A percentile compares a stretch with the other conserved stretches of the same genome.
phyloP scores from a whole-genome alignment of 2,797 vertebrate species.

The Fistularia tabacaria region DNA sequence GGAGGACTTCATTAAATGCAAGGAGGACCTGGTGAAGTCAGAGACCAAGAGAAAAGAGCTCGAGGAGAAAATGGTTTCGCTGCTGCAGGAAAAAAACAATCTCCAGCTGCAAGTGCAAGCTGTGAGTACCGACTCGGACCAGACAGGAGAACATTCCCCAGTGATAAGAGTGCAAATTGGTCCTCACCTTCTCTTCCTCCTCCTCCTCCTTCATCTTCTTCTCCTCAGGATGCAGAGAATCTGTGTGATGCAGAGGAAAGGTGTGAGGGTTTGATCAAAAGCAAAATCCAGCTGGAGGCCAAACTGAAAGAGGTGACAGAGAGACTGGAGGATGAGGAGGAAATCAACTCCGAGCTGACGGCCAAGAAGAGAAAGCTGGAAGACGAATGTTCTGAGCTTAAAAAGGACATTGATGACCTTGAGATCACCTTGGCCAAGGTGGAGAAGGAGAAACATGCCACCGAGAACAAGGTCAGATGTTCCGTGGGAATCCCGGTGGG shows the following conservation, averaged over 20 bases:
- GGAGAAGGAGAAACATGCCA: conserved; percentile 68
- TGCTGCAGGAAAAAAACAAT: conserved; percentile 83
- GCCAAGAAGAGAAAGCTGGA: conserved; percentile 74
- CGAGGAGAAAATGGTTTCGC: conserved; percentile 81
- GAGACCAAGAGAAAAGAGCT: conserved; percentile 78
- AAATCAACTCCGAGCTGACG: conserved; percentile 79
- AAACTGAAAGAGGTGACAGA: conserved; percentile 82
- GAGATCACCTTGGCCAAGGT: conserved; percentile 63
- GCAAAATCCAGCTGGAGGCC: conserved; percentile 79
- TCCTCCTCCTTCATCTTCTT: not conserved
- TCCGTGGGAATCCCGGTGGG: not conserved
- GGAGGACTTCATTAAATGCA: conserved; percentile 60
- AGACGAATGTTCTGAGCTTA: conserved; percentile 69
- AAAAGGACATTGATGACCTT: conserved; percentile 64
- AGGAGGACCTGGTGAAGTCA: conserved; percentile 78
- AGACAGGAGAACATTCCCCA: too few relatives aligned
- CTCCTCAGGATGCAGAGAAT: conserved; percentile 60
- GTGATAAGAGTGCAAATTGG: too few relatives aligned
- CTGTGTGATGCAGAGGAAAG: conserved; percentile 62
- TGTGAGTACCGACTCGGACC: conserved; percentile 57
- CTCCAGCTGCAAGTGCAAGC: conserved; percentile 81
- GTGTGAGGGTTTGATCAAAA: conserved; percentile 63
- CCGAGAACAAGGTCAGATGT: conserved; percentile 57
- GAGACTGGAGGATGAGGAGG: conserved; percentile 84
- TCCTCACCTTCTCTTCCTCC: too few relatives aligned